phyloP scores from a whole-genome alignment of 2,797 vertebrate genomes.

The Sylvilagus floridanus region DNA sequence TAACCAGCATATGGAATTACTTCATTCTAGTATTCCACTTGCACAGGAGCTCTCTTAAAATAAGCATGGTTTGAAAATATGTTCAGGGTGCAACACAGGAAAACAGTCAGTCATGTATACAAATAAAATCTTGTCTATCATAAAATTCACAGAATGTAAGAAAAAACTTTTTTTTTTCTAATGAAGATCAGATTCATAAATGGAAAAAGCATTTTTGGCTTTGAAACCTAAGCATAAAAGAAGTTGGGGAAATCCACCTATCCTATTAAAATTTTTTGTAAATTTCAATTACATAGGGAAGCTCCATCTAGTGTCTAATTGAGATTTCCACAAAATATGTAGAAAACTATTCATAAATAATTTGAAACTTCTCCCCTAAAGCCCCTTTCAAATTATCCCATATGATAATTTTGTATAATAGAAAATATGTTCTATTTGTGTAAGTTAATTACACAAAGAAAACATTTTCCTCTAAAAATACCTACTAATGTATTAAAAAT shows the following conservation, averaged over 20 bases:
- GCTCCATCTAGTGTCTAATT: not conserved
- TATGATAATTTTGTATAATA: not conserved
- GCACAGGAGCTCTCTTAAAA: not conserved
- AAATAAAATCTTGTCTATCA: not conserved
- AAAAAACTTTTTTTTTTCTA: not conserved
- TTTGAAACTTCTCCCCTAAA: not conserved
- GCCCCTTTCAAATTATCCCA: slow-evolving; percentile 23
- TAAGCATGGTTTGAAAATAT: not conserved
- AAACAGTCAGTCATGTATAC: not conserved
- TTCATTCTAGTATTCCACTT: not conserved
- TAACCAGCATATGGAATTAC: not conserved
- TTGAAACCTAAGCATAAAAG: not conserved
- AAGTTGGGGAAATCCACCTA: not conserved
- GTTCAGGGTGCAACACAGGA: not conserved
- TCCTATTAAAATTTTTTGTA: slow-evolving; percentile 19
- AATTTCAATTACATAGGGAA: slow-evolving; percentile 45
- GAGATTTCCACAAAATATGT: slow-evolving; percentile 52
- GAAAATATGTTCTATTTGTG: not conserved
- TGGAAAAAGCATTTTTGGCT: slow-evolving; percentile 47
- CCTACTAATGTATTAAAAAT: slow-evolving; percentile 45
- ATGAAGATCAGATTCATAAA: slow-evolving; percentile 8
- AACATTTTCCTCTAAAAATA: slow-evolving; percentile 52
- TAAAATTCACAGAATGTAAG: slow-evolving; percentile 43
- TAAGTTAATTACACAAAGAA: slow-evolving; percentile 40
- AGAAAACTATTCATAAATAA: slow-evolving; percentile 22